These are phyloP conservation scores for Hemichromis elongatus DNA, from an alignment of 2,113 vertebrate species.

Conservation along the genomic window DNA sequence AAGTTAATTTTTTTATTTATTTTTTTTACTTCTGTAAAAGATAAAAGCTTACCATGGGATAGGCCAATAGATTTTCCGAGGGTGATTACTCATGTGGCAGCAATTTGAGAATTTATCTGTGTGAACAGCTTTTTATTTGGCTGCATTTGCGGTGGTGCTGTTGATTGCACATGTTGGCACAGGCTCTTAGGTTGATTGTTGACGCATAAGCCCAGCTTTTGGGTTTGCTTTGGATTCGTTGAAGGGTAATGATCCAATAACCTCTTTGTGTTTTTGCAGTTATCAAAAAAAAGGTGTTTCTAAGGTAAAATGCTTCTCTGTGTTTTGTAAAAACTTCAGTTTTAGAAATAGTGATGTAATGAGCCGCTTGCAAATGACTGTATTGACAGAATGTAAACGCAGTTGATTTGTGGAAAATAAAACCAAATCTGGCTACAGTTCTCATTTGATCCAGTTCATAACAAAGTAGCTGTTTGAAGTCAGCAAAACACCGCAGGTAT, in stretches of 20 bases:
- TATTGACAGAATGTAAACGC: not conserved
- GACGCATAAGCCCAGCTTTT: slow-evolving; percentile 7
- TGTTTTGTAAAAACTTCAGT: not conserved
- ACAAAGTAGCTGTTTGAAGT: slow-evolving; percentile 18
- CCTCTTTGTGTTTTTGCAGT: not conserved
- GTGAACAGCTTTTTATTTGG: slow-evolving; percentile 57
- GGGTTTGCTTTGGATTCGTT: not conserved
- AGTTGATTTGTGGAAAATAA: not conserved
- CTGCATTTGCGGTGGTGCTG: not conserved
- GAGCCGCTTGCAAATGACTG: not conserved
- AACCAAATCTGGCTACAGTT: not conserved
- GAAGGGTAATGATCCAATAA: not conserved
- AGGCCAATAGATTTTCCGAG: not conserved
- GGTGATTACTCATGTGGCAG: slow-evolving; percentile 23
- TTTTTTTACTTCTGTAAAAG: not conserved
- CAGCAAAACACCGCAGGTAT: slow-evolving; percentile 9
- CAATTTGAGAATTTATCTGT: slow-evolving; percentile 34
- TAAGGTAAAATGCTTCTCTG: not conserved
- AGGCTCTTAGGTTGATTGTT: slow-evolving; percentile 1
- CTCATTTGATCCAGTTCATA: not conserved
- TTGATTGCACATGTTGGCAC: slow-evolving; percentile 23
- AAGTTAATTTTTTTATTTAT: not conserved
- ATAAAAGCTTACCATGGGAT: not conserved
- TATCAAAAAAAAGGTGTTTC: not conserved
- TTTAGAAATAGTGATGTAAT: not conserved